Evolutionary conservation across 2,797 vertebrate genomes (phyloP), one percentile per base, ranked within the genome.

Genomic region (Coranthus polyacanthus): DNA sequence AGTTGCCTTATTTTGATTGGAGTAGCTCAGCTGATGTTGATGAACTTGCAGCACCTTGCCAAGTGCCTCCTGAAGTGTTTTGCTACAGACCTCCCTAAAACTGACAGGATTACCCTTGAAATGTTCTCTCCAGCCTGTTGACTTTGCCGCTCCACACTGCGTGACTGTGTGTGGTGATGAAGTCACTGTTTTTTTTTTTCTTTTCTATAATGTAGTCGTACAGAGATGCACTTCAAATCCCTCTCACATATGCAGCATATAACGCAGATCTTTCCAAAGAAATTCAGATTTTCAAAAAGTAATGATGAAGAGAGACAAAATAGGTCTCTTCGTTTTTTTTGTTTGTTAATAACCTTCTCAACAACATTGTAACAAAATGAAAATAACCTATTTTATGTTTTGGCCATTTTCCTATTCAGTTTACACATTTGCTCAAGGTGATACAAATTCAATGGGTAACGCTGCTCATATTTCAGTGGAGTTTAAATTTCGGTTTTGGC

Each of bases 31-130:
- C 63, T 62, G 56, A 52, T 67, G 63, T 65, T 91, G 84, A 86
- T 91, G 75, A 88, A 88, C 86, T 84, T 59, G 46, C 70, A 56
- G 58, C 55, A 61, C 68, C 47, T 82, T 84, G 78, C 69, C 84
- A 84, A 84, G 79, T 79, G 49, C 84, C 65, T 72, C 74, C 78
- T 82, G 79, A 86, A 82, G 74, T 79, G 79, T 82, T 76, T 81
- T 65, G 44, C 47, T 66, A 79, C 77, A 80, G 73, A 70, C 68
- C 83, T 78, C 57, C 44, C 67, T 56, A 72, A 82, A 90, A 85
- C 66, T 83, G 82, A 84, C 81, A 56, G 61, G 65, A 84, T 81
- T 78, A 78, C 69, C 82, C 79, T 85, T 86, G 60, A 83, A 79
- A 86, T 50, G 69, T 71, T 78, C 78, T 74, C 62, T 79, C 13